These are phyloP conservation scores for Synchiropus splendidus DNA, from an alignment of 2,113 vertebrate species.

Conservation along the genomic window DNA sequence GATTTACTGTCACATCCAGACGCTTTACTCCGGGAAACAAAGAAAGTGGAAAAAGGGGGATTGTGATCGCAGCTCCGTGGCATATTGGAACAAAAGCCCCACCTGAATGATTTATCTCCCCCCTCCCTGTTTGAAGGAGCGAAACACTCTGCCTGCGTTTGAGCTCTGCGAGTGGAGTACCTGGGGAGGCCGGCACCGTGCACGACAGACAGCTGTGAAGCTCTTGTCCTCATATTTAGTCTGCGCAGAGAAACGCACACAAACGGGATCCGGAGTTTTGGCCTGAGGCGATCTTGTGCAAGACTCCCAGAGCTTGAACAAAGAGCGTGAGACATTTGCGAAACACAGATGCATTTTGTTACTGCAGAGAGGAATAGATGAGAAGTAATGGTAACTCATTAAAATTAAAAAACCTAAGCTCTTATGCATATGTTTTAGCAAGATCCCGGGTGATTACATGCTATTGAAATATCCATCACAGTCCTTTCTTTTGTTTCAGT, in stretches of 20 bases:
- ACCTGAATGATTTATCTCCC: constrained; percentile 64
- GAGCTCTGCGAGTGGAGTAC: constrained; percentile 41
- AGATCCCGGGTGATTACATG: constrained; percentile 53
- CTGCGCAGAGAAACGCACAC: constrained; percentile 44
- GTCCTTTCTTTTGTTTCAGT: constrained; percentile 15
- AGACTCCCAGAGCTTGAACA: constrained; percentile 60
- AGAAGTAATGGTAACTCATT: constrained; percentile 62
- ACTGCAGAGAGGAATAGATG: constrained; percentile 60
- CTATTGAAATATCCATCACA: constrained; percentile 71
- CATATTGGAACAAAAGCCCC: constrained; percentile 62
- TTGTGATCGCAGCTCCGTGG: constrained; percentile 66
- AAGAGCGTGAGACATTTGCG: constrained; percentile 66
- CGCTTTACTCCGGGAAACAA: constrained; percentile 62
- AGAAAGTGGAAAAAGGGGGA: constrained; percentile 59
- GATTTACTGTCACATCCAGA: constrained; percentile 67
- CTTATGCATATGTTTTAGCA: constrained; percentile 55
- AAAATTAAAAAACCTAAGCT: constrained; percentile 76
- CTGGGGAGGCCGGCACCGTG: constrained; percentile 56
- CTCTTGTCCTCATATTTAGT: constrained; percentile 55
- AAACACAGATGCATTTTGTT: constrained; percentile 76
- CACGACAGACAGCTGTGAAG: constrained; percentile 46
- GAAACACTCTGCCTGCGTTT: constrained; percentile 43
- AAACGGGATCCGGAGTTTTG: constrained; percentile 52
- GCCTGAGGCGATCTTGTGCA: constrained; percentile 59
- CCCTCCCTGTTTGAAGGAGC: constrained; percentile 46